Evolutionary conservation across 2,888 invertebrate genomes (phyloP), one percentile per base, ranked within the genome.

Genomic region (Perdita meconis): DNA sequence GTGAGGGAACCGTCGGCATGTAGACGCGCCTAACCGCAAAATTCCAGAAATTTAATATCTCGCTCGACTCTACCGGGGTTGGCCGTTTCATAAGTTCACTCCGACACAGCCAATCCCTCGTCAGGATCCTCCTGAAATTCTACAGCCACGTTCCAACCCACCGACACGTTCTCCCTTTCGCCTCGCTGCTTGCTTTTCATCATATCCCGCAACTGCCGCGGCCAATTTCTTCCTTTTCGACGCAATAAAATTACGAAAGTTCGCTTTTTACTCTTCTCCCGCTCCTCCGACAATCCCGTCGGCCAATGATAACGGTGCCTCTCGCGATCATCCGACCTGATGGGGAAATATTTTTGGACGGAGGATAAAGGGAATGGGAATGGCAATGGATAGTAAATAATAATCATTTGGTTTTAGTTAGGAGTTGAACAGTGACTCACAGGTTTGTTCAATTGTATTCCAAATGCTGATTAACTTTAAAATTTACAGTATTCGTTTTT

Each of bases 21-120:
- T 83, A 86, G 86, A 85, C 85, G 84, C 81, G 85, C 84, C 84
- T 85, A 85, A 92, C 93, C 93, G 92, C 93, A 92, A 93, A 93
- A 93, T 93, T 93, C 93, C 93, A 92, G 93, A 93, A 93, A 93
- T 93, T 93, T 93, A 93, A 93, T 93, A 93, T 93, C 93, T 89
- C 88, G 87, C 88, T 84, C 87, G 83, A 84, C 87, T 85, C 86
- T 76, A 80, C 80, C 85, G 84, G 78, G 85, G 83, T 81, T 81
- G 83, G 84, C 84, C 86, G 87, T 90, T 90, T 90, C 89, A 90
- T 90, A 91, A 91, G 89, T 90, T 90, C 88, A 83, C 88, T 88
- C 80, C 86, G 80, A 83, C 85, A 78, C 82, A 80, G 67, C 84
- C 85, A 85, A 83, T 86, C 85, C 86, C 83, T 74, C 82, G 73